These are phyloP conservation scores for Pseudoips prasinana DNA, from an alignment of 2,888 invertebrate genomes.

Conservation along the genomic window DNA sequence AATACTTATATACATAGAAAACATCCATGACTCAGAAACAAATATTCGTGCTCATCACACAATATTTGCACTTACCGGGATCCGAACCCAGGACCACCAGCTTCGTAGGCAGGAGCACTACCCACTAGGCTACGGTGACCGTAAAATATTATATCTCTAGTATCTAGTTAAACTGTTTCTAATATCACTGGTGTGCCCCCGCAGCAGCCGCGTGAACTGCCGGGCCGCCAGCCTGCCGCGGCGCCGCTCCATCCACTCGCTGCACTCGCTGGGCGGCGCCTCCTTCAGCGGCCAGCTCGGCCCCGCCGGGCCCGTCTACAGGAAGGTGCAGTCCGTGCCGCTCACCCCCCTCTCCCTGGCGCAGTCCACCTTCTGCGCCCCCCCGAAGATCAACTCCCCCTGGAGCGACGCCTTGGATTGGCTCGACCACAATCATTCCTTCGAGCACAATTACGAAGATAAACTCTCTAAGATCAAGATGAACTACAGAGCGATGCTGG, in stretches of 20 bases:
- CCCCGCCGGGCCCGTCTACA: conserved; percentile 75
- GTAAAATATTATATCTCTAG: no score
- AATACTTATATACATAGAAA: no score
- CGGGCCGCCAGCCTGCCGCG: neutral
- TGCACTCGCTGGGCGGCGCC: conserved; percentile 34
- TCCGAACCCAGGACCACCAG: no score
- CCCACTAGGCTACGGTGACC: no score
- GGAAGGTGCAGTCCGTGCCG: conserved; percentile 59
- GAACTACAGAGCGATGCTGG: conserved; percentile 76
- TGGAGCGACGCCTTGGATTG: conserved; percentile 79
- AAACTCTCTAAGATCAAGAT: conserved; percentile 83
- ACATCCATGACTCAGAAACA: no score
- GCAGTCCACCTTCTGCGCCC: conserved; percentile 39
- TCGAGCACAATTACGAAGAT: conserved; percentile 85
- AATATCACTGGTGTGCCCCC: no score
- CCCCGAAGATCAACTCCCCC: conserved; percentile 47
- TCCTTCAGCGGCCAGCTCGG: conserved; percentile 81
- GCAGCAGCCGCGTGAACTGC: neutral
- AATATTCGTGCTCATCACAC: no score
- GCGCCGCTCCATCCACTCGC: conserved; percentile 19
- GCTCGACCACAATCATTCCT: conserved; percentile 84
- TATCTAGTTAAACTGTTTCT: no score
- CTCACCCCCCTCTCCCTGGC: conserved; percentile 49
- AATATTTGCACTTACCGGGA: no score
- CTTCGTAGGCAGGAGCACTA: no score